phyloP scores from a whole-genome alignment of 2,113 vertebrate genomes.

The Psammodynastes pulverulentus region DNA sequence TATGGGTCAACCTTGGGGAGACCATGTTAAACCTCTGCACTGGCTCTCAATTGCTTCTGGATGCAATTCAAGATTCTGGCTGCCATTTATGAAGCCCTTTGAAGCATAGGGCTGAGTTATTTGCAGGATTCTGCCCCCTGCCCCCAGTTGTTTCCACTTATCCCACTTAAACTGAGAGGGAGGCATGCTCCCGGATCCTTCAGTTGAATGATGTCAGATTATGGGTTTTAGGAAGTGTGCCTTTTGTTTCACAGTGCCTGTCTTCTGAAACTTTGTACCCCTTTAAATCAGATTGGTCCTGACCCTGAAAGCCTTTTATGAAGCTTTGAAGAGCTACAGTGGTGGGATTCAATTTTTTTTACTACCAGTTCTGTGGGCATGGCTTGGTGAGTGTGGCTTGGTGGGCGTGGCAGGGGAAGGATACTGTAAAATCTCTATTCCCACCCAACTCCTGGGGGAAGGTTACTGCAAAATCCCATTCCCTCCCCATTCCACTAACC shows the following conservation, averaged over 20 bases:
- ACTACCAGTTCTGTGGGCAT: no score
- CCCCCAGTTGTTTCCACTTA: neutral
- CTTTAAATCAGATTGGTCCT: neutral
- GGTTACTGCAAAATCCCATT: no score
- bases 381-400: no score
- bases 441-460: no score
- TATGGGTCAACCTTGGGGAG: neutral
- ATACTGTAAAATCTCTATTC: no score
- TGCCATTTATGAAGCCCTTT: neutral
- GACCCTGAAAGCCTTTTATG: neutral
- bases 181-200: neutral
- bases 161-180: neutral
- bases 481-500: no score
- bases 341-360: no score
- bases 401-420: no score
- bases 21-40: neutral
- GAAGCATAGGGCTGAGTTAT: neutral
- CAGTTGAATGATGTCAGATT: neutral
- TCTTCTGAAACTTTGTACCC: neutral
- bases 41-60: neutral
- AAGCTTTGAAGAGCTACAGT: neutral
- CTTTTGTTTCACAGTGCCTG: neutral
- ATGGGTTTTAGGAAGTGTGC: neutral
- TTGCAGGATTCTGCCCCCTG: accelerated
- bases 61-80: neutral